Conservation (phyloP, 2,797 vertebrate genomes). For the Trachurus trachurus region DNA sequence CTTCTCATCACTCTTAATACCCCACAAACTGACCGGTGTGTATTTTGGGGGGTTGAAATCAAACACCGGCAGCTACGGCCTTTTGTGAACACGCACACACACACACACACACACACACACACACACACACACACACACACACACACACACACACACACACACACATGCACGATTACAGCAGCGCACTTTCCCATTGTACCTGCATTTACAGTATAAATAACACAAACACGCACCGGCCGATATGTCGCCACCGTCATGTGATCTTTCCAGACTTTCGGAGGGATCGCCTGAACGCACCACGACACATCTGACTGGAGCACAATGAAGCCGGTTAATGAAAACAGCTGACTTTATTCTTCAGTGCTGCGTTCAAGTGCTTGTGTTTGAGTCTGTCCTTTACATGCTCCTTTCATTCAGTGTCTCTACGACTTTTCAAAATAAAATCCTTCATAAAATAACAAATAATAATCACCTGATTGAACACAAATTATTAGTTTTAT, state of each 20-base stretch:
- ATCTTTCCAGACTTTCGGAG: neutral
- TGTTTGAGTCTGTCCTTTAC: too few relatives aligned
- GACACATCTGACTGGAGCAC: neutral
- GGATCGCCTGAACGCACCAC: slow-evolving; percentile 29
- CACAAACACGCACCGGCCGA: too few relatives aligned
- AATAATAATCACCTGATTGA: too few relatives aligned
- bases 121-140: slow-evolving; percentile 30
- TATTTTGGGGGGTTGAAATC: slow-evolving; percentile 80
- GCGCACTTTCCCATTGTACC: neutral
- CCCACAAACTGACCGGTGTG: slow-evolving; percentile 51
- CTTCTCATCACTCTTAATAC: slow-evolving; percentile 63
- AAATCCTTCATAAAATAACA: too few relatives aligned
- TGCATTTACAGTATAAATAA: neutral
- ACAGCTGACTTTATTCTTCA: too few relatives aligned
- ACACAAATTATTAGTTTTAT: too few relatives aligned
- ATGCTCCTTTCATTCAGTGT: too few relatives aligned
- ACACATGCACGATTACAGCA: neutral
- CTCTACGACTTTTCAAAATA: too few relatives aligned
- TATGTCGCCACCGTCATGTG: too few relatives aligned
- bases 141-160: slow-evolving; percentile 28
- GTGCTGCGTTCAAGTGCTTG: too few relatives aligned
- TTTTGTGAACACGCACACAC: slow-evolving; percentile 23
- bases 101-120: slow-evolving; percentile 28
- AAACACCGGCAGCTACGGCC: slow-evolving; percentile 59
- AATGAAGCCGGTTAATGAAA: too few relatives aligned